A percentile compares a stretch with the other conserved stretches of the same genome.
phyloP scores from a whole-genome alignment of 1,140 invertebrate species.

The Amyelois transitella region DNA sequence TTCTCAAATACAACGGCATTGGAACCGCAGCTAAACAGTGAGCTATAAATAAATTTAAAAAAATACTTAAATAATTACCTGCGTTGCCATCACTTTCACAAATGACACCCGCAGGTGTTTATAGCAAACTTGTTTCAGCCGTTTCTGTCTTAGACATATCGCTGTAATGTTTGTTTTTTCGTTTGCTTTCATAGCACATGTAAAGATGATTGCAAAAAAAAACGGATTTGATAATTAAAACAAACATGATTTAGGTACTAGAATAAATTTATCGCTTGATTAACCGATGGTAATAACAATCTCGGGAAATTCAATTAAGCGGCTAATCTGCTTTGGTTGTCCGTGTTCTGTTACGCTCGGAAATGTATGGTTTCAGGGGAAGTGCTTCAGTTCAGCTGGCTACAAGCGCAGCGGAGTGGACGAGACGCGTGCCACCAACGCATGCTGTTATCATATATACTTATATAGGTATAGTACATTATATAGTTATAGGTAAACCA shows the following conservation, averaged over 20 bases:
- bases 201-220: neutral
- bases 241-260: neutral
- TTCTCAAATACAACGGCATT: no score
- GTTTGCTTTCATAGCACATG: neutral
- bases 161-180: neutral
- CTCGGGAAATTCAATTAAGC: conserved; percentile 68
- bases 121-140: neutral
- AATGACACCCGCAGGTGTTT: neutral
- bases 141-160: neutral
- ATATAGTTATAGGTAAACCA: no score
- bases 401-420: conserved; percentile 8
- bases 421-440: neutral
- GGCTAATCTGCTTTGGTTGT: conserved; percentile 64
- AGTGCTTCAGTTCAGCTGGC: conserved; percentile 50
- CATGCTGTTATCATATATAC: neutral
- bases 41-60: neutral
- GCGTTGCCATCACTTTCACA: neutral
- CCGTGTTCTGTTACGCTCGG: conserved; percentile 55
- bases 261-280: conserved; percentile 47
- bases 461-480: neutral
- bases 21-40: no score
- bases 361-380: conserved; percentile 61
- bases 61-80: neutral
- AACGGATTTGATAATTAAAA: neutral
- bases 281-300: conserved; percentile 62